Evolutionary conservation across 2,888 invertebrate genomes (phyloP).

Genomic region (Folsomia manolachei): DNA sequence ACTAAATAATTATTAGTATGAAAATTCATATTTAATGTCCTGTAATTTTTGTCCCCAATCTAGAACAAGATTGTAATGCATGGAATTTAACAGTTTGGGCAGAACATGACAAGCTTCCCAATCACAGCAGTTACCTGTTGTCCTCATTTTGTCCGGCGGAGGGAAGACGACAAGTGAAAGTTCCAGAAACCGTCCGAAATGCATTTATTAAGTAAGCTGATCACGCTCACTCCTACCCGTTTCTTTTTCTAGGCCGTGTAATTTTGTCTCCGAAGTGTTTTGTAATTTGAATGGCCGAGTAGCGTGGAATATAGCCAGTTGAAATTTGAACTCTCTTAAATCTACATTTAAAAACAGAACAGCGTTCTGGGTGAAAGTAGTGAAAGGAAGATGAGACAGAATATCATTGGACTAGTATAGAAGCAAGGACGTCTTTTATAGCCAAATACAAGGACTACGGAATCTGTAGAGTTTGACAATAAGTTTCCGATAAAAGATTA

Average conservation of each 20-base stretch:
- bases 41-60: not conserved
- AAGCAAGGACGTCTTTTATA: too few species aligned
- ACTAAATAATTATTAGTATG: not conserved
- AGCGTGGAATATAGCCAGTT: too few species aligned
- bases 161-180: slow-evolving; percentile 10
- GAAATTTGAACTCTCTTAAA: too few species aligned
- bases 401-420: too few species aligned
- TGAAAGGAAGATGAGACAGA: too few species aligned
- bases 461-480: too few species aligned
- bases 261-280: too few species aligned
- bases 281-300: too few species aligned
- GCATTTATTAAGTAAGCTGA: slow-evolving; percentile 17
- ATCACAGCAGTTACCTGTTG: slow-evolving; percentile 10
- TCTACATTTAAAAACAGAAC: too few species aligned
- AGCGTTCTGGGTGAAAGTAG: too few species aligned
- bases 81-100: slow-evolving; percentile 20
- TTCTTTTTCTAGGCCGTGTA: not conserved
- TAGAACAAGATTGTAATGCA: slow-evolving; percentile 15
- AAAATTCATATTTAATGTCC: too few species aligned
- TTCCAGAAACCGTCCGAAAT: slow-evolving; percentile 18
- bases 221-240: not conserved
- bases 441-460: too few species aligned
- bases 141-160: slow-evolving; percentile 14
- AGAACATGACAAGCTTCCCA: slow-evolving; percentile 17
- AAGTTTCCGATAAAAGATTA: not conserved